Evolutionary conservation across 1,140 invertebrate genomes (phyloP).

Genomic region (Heliconius nattereri): DNA sequence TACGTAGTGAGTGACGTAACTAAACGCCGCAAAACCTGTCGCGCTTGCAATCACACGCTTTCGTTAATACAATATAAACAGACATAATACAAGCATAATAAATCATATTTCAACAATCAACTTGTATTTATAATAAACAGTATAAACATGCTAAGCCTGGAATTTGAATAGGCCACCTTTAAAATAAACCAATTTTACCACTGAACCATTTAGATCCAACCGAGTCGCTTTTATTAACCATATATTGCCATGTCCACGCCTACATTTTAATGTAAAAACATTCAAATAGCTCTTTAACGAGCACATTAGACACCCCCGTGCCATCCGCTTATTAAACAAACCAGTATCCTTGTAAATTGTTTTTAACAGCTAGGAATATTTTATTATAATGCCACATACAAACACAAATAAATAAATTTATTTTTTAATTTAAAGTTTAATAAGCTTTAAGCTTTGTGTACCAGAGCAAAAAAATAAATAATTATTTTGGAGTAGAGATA

Average conservation of each 20-base stretch:
- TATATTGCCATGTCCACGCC: background rate
- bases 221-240: background rate
- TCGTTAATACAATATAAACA: too few species aligned
- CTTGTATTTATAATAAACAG: too few species aligned
- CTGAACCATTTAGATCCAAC: background rate
- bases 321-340: background rate
- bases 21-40: too few species aligned
- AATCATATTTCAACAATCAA: too few species aligned
- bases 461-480: too few species aligned
- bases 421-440: background rate
- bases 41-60: too few species aligned
- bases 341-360: conserved; percentile 13
- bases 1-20: too few species aligned
- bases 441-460: too few species aligned
- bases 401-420: background rate
- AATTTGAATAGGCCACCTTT: too few species aligned
- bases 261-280: background rate
- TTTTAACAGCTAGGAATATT: background rate
- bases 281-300: background rate
- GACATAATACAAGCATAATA: too few species aligned
- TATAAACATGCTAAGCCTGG: too few species aligned
- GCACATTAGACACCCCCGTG: background rate
- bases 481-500: too few species aligned
- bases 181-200: background rate
- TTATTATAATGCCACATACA: background rate